Evolutionary conservation across 30 jellyfish, hydroid and myxozoan genomes (phyloP).

Genomic region (Aurelia aurita): DNA sequence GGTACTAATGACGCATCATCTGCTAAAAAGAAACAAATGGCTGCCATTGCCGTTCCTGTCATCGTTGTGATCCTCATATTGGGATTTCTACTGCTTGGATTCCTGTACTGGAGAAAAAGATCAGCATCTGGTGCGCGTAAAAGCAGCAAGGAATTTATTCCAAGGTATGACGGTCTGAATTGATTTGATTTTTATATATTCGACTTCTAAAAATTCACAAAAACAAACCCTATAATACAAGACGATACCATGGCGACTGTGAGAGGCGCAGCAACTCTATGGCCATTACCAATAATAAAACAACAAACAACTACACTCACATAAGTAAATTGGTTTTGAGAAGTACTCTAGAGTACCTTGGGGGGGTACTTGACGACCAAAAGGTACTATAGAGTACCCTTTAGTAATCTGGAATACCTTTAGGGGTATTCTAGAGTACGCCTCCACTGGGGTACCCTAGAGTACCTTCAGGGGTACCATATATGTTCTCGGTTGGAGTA

Average conservation of each 20-base stretch:
- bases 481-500: too few relatives aligned
- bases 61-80: slow-evolving; percentile 29
- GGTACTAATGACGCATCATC: slow-evolving; percentile 31
- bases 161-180: not conserved
- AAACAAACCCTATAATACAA: not conserved
- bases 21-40: slow-evolving; percentile 7
- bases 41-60: slow-evolving; percentile 64
- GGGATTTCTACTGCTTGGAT: slow-evolving; percentile 1
- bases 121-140: too few relatives aligned
- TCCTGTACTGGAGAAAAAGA: slow-evolving; percentile 27
- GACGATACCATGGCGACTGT: not conserved
- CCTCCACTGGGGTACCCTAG: too few relatives aligned
- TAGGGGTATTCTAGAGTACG: too few relatives aligned
- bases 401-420: too few relatives aligned
- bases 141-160: not conserved
- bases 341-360: too few relatives aligned
- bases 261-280: not conserved
- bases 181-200: not conserved
- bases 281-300: too few relatives aligned
- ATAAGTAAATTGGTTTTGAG: too few relatives aligned
- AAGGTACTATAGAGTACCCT: too few relatives aligned
- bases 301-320: too few relatives aligned
- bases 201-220: not conserved
- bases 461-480: too few relatives aligned
- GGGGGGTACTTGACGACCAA: too few relatives aligned